phyloP scores from a whole-genome alignment of 2,797 vertebrate species.

The Mus spretus region DNA sequence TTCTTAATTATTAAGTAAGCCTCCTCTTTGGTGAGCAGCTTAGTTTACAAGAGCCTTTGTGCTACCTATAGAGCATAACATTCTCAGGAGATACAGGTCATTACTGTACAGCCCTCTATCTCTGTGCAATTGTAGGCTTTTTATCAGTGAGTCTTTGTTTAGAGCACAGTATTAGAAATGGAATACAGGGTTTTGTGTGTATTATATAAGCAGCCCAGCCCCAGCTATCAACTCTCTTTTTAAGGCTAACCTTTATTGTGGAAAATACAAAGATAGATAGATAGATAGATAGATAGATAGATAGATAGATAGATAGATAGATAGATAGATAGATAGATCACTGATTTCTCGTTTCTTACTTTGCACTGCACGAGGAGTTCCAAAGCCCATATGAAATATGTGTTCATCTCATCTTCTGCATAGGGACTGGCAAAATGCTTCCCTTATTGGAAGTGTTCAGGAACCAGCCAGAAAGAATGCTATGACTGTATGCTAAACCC shows the following conservation, averaged over 20 bases:
- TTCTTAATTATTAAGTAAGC: not conserved
- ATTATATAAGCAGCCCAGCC: not conserved
- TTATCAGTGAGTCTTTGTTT: not conserved
- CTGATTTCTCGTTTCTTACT: slow-evolving; percentile 10
- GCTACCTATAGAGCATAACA: not conserved
- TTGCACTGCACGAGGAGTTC: not conserved
- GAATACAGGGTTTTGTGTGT: not conserved
- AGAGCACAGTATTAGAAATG: not conserved
- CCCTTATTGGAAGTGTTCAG: not conserved
- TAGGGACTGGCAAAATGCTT: not conserved
- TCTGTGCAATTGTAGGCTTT: not conserved
- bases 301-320: not conserved
- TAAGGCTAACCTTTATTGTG: not conserved
- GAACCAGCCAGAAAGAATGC: not conserved
- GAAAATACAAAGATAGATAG: slow-evolving; percentile 16
- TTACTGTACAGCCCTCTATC: not conserved
- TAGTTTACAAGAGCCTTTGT: not conserved
- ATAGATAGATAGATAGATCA: not conserved
- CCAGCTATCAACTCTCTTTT: not conserved
- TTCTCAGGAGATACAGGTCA: not conserved
- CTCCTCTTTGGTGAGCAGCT: not conserved
- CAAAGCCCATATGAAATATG: not conserved
- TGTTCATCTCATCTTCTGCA: not conserved
- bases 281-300: not conserved
- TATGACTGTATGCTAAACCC: not conserved